These are phyloP conservation scores for Apus apus DNA, from an alignment of 2,113 vertebrate genomes.

Conservation along the genomic window DNA sequence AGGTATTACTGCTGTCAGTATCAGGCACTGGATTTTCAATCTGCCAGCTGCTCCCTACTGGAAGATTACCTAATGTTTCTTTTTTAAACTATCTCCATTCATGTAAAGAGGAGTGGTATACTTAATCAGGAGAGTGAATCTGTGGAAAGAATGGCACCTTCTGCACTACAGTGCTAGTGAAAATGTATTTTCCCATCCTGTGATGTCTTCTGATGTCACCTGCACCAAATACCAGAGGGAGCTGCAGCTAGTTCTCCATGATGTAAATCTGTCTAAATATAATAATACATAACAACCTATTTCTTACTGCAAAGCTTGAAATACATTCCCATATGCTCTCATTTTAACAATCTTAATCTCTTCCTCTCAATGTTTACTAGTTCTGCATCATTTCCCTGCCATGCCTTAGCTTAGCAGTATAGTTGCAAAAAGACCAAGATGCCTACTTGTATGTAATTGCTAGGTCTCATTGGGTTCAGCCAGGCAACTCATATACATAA, in stretches of 20 bases:
- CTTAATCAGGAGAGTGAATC: background rate
- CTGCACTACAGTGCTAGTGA: background rate
- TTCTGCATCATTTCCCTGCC: background rate
- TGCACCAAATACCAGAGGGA: background rate
- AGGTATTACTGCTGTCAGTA: background rate
- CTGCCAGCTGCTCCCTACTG: background rate
- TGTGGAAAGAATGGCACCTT: background rate
- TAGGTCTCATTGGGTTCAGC: background rate
- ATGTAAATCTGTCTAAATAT: background rate
- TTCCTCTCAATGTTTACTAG: background rate
- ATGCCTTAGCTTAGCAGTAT: background rate
- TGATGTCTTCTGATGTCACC: background rate
- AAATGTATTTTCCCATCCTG: background rate
- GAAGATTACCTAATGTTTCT: background rate
- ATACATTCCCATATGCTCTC: background rate
- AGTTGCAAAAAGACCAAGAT: background rate
- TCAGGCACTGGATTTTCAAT: background rate
- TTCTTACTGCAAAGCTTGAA: background rate
- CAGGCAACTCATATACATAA: background rate
- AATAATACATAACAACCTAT: background rate
- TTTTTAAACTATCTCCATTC: background rate
- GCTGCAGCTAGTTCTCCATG: background rate
- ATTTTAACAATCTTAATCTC: background rate
- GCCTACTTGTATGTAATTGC: background rate
- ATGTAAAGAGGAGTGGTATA: background rate